phyloP scores from a whole-genome alignment of 2,113 vertebrate species.

The Sceloporus undulatus region DNA sequence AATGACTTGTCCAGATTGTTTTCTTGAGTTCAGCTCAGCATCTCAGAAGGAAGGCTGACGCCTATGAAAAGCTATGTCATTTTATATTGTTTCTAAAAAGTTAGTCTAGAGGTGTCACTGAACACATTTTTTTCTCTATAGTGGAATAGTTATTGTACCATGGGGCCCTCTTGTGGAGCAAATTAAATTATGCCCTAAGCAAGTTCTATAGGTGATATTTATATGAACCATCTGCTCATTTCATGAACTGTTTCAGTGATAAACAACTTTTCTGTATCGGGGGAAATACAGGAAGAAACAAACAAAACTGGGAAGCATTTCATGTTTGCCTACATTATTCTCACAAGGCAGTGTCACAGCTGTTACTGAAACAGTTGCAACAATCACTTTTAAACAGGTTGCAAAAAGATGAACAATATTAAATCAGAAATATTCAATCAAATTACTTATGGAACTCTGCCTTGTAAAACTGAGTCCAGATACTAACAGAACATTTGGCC shows the following conservation, averaged over 20 bases:
- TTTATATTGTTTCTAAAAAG: neutral
- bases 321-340: slow-evolving; percentile 2
- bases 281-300: neutral
- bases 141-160: slow-evolving; percentile 35
- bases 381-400: neutral
- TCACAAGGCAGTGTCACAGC: neutral
- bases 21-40: neutral
- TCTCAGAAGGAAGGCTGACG: neutral
- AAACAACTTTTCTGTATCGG: neutral
- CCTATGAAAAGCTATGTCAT: neutral
- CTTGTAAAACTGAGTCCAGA: neutral
- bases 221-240: neutral
- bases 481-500: neutral
- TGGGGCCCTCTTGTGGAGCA: slow-evolving; percentile 68
- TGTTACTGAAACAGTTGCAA: neutral
- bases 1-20: neutral
- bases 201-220: neutral
- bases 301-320: neutral
- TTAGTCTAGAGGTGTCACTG: neutral
- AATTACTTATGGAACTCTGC: neutral
- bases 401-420: neutral
- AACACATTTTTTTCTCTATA: neutral
- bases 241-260: neutral
- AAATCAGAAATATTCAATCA: neutral
- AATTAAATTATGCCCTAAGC: slow-evolving; percentile 15